Percentiles rank a stretch among this genome's conserved stretches.
Conservation (phyloP, 2,888 invertebrate genomes). For the Zele albiditarsus region DNA sequence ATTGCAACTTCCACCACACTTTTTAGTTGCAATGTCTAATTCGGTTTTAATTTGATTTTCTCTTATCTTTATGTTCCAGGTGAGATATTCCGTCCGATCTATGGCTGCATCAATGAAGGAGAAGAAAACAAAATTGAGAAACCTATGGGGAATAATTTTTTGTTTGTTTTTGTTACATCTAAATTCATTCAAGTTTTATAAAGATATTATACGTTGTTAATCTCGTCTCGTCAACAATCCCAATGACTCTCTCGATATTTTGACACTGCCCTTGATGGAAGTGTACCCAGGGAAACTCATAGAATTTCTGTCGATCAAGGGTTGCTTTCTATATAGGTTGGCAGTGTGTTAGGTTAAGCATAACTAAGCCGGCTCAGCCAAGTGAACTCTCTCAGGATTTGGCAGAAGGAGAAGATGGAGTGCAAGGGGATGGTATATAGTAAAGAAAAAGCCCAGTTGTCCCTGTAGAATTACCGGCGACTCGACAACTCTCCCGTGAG, state of each 20-base stretch:
- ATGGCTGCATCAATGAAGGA: slow-evolving; percentile 38
- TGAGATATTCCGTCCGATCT: slow-evolving; percentile 32
- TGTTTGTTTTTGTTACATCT: not conserved
- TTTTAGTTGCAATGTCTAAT: too few species aligned
- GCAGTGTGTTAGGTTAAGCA: slow-evolving; percentile 55
- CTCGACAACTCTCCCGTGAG: slow-evolving; percentile 35
- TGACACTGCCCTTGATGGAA: not conserved
- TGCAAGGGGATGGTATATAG: slow-evolving; percentile 56
- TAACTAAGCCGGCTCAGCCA: slow-evolving; percentile 59
- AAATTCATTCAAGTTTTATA: too few species aligned
- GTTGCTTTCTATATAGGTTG: slow-evolving; percentile 11
- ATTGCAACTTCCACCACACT: too few species aligned
- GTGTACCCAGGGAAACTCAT: not conserved
- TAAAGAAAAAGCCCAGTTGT: slow-evolving; percentile 57
- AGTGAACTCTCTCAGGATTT: slow-evolving; percentile 57
- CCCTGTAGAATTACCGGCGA: slow-evolving; percentile 41
- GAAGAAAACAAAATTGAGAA: not conserved
- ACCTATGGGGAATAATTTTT: not conserved
- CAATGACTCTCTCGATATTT: not conserved
- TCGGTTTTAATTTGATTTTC: not conserved
- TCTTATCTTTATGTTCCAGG: not conserved
- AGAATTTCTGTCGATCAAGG: not conserved
- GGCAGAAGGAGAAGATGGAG: slow-evolving; percentile 62
- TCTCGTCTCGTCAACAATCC: not conserved
- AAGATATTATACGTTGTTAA: too few species aligned